A percentile compares a stretch with the other conserved stretches of the same genome.
Conservation (phyloP, 2,888 invertebrate genomes). For the Oeneis ivallda region DNA sequence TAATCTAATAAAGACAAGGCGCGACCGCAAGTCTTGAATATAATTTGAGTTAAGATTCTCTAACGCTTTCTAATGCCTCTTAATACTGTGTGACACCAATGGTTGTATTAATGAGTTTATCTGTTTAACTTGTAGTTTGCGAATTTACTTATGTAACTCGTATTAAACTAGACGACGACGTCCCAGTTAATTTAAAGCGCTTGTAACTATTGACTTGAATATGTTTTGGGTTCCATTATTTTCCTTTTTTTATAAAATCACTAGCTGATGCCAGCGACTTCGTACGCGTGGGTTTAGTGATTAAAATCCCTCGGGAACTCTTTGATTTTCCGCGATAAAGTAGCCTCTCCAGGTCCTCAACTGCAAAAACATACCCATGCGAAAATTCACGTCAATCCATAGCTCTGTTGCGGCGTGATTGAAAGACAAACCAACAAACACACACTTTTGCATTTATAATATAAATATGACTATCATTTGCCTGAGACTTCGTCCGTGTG, state of each 20-base stretch:
- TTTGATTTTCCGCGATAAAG: no score
- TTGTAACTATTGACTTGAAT: not conserved
- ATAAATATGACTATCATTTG: no score
- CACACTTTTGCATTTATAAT: no score
- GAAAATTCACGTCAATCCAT: no score
- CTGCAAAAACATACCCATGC: no score
- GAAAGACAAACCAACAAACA: no score
- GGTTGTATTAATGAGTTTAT: slow-evolving; percentile 18
- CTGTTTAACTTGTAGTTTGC: slow-evolving; percentile 19
- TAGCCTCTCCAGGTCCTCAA: no score
- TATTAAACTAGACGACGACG: not conserved
- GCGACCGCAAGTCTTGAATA: slow-evolving; percentile 14
- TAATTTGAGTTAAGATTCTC: slow-evolving; percentile 15
- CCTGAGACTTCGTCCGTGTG: no score
- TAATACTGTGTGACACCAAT: slow-evolving; percentile 20
- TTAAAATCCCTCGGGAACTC: no score
- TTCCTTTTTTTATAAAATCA: not conserved
- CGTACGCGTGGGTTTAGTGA: no score
- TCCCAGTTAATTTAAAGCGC: not conserved
- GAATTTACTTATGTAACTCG: not conserved
- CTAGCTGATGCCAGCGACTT: no score
- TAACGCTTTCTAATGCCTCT: slow-evolving; percentile 19
- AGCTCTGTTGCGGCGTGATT: no score
- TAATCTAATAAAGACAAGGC: slow-evolving; percentile 20
- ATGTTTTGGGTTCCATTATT: not conserved